Conservation (phyloP, 2,888 invertebrate species). For the Dasypogon diadema region DNA sequence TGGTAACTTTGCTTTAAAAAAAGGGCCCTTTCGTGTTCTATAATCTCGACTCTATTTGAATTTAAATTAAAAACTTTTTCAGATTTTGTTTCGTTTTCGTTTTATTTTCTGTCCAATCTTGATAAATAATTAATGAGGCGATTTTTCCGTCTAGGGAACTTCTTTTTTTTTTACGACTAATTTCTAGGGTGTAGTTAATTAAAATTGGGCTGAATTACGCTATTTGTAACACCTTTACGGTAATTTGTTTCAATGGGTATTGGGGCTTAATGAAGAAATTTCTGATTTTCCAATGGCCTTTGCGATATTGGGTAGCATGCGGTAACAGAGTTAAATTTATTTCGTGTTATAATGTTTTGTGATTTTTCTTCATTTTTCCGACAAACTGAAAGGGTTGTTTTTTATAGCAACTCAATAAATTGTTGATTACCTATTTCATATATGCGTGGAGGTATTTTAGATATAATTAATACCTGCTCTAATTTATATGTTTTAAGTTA, state of each 20-base stretch:
- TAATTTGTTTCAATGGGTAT: neutral
- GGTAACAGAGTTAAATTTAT: no score
- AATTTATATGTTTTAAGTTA: no score
- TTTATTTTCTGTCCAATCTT: slow-evolving; percentile 17
- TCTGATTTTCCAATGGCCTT: no score
- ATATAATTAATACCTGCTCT: no score
- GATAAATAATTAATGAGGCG: slow-evolving; percentile 45
- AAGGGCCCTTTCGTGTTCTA: slow-evolving; percentile 21
- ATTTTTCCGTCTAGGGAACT: neutral
- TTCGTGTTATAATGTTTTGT: no score
- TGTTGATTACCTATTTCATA: no score
- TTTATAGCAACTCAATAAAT: no score
- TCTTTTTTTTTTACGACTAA: slow-evolving; percentile 15
- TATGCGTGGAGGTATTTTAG: no score
- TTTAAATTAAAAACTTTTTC: slow-evolving; percentile 47
- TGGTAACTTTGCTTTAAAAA: slow-evolving; percentile 34
- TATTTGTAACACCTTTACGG: slow-evolving; percentile 36
- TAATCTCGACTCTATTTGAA: slow-evolving; percentile 49
- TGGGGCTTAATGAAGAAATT: slow-evolving; percentile 15
- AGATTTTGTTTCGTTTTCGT: neutral
- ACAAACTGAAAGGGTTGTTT: no score
- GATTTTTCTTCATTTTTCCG: no score
- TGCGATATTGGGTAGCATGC: no score
- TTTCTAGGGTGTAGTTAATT: slow-evolving; percentile 32
- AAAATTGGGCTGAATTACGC: slow-evolving; percentile 28